Percentiles rank a stretch among this genome's conserved stretches.
Evolutionary conservation across 2,113 vertebrate species (phyloP).

Genomic region (Thomomys bottae): DNA sequence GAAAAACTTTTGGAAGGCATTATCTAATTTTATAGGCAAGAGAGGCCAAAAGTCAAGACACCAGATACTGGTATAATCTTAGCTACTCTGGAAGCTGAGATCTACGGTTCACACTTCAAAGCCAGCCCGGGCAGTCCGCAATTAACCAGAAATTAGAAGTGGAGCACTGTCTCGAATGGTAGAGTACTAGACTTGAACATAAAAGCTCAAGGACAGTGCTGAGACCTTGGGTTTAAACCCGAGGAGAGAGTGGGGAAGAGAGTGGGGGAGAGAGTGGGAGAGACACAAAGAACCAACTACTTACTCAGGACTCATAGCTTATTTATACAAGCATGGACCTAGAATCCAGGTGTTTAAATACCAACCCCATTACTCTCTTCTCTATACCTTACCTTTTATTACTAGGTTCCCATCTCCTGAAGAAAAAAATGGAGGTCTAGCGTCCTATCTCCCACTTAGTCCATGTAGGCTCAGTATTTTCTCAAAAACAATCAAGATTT

Average conservation of each 20-base stretch:
- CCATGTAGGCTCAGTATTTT: not conserved
- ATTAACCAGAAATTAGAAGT: too few species aligned
- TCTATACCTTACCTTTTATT: not conserved
- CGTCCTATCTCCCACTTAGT: not conserved
- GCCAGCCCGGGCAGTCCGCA: too few species aligned
- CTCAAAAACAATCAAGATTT: not conserved
- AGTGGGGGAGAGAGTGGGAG: too few species aligned
- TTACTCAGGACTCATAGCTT: not conserved
- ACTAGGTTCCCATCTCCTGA: not conserved
- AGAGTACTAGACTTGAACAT: too few species aligned
- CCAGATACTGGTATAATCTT: too few species aligned
- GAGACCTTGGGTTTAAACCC: too few species aligned
- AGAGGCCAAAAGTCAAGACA: not conserved
- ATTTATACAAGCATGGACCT: not conserved
- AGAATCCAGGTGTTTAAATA: not conserved
- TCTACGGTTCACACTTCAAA: too few species aligned
- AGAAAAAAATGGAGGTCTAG: slow-evolving; percentile 9
- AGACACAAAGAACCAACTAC: not conserved
- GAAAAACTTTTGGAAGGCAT: not conserved
- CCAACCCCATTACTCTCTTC: not conserved
- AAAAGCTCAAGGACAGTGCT: too few species aligned
- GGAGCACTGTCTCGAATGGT: too few species aligned
- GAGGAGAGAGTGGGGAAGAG: too few species aligned
- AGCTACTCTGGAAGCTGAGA: too few species aligned
- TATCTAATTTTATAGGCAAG: not conserved